Conservation (phyloP, 2,888 invertebrate species). For the Chrysolina oricalcia region DNA sequence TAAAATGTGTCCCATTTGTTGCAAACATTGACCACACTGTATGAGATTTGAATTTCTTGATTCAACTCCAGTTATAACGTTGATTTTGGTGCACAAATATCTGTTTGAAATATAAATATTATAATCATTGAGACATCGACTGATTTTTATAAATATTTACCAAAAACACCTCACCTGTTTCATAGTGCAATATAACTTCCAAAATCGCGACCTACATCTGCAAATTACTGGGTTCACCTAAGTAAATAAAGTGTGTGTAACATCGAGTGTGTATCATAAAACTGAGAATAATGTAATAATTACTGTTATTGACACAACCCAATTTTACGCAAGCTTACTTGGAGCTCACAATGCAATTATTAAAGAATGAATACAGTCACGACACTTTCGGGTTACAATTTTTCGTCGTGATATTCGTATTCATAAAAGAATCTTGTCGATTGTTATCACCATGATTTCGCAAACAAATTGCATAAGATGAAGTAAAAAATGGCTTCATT, state of each 20-base stretch:
- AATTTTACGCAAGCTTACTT: slow-evolving; percentile 4
- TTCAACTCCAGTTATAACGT: too few species aligned
- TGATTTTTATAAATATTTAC: too few species aligned
- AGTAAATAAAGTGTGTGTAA: neutral
- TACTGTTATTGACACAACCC: slow-evolving; percentile 7
- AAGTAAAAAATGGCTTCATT: neutral
- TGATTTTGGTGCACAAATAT: too few species aligned
- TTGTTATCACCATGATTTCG: neutral
- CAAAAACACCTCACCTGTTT: too few species aligned
- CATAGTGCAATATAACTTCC: too few species aligned
- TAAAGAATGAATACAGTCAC: slow-evolving; percentile 7
- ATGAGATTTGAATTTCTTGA: too few species aligned
- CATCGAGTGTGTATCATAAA: neutral
- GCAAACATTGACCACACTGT: too few species aligned
- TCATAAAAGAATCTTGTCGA: neutral
- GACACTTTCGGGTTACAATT: neutral
- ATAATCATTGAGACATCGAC: too few species aligned
- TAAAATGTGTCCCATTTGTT: too few species aligned
- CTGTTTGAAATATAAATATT: too few species aligned
- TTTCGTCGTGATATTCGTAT: neutral
- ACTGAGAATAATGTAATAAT: neutral
- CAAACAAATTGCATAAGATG: neutral
- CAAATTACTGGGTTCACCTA: neutral
- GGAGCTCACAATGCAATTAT: neutral
- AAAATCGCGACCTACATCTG: neutral